Evolutionary conservation across 2,113 vertebrate genomes (phyloP).

Genomic region (Condylura cristata): DNA sequence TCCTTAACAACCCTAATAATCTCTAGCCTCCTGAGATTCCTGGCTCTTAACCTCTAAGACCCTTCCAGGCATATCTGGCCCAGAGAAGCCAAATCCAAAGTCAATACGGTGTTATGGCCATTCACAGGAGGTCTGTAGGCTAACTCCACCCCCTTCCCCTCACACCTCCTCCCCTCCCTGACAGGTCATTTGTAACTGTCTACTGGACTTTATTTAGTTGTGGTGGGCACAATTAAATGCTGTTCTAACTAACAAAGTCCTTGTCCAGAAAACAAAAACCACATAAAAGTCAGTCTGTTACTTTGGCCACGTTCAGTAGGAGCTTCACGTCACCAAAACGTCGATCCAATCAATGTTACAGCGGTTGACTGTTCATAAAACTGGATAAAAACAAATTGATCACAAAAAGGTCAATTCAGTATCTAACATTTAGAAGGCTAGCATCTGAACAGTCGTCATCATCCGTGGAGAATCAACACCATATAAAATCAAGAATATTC

Average conservation of each 20-base stretch:
- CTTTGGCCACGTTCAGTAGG: neutral
- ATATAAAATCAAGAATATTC: neutral
- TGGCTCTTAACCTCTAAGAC: neutral
- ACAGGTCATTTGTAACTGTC: slow-evolving; percentile 43
- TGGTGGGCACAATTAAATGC: neutral
- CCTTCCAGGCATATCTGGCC: neutral
- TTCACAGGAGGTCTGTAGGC: neutral
- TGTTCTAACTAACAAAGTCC: slow-evolving; percentile 7
- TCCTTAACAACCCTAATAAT: neutral
- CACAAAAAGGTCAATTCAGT: slow-evolving; percentile 41
- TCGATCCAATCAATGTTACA: neutral
- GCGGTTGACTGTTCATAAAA: neutral
- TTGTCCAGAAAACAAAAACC: slow-evolving; percentile 51
- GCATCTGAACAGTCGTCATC: neutral
- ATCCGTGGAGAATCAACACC: neutral
- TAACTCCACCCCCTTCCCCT: fast-evolving
- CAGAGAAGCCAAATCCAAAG: neutral
- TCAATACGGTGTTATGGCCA: neutral
- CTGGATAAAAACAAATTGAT: slow-evolving; percentile 40
- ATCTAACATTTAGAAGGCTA: slow-evolving; percentile 29
- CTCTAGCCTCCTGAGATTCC: neutral
- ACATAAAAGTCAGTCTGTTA: neutral
- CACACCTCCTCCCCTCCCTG: neutral
- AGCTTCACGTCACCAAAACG: neutral
- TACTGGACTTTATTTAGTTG: neutral